phyloP scores from a whole-genome alignment of 2,113 vertebrate genomes.

The Bucco capensis region DNA sequence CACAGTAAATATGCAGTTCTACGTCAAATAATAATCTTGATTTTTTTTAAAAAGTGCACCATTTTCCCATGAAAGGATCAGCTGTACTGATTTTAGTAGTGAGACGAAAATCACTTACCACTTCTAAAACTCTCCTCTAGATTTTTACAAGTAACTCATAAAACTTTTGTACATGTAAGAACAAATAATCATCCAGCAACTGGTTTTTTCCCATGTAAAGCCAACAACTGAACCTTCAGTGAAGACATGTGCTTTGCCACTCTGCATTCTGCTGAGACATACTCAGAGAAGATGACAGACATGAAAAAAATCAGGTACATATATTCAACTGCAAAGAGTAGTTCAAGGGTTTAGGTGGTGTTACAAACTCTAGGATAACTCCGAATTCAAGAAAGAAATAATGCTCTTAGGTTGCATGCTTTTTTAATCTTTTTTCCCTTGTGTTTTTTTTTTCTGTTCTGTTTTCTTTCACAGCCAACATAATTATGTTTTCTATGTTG shows the following conservation, averaged over 20 bases:
- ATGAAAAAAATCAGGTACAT: not conserved
- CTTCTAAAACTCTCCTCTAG: not conserved
- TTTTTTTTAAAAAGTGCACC: rapidly evolving
- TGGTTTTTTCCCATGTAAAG: not conserved
- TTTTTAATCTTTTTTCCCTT: not conserved
- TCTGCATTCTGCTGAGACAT: not conserved
- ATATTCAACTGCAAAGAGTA: not conserved
- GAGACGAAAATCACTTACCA: not conserved
- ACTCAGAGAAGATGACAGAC: not conserved
- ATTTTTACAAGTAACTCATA: not conserved
- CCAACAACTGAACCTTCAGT: not conserved
- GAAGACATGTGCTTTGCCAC: not conserved
- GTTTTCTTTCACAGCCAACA: not conserved
- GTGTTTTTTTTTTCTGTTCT: not conserved
- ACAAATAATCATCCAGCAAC: not conserved
- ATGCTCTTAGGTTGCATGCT: rapidly evolving
- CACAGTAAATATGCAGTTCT: rapidly evolving
- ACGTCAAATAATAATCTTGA: not conserved
- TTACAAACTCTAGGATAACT: not conserved
- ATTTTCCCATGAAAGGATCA: not conserved
- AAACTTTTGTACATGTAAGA: not conserved
- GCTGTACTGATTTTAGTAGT: not conserved
- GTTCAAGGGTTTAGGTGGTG: not conserved
- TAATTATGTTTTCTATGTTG: not conserved
- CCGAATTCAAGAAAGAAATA: not conserved